Base-by-base conservation (phyloP, 2,797 vertebrate genomes). In the Columba guinea region DNA sequence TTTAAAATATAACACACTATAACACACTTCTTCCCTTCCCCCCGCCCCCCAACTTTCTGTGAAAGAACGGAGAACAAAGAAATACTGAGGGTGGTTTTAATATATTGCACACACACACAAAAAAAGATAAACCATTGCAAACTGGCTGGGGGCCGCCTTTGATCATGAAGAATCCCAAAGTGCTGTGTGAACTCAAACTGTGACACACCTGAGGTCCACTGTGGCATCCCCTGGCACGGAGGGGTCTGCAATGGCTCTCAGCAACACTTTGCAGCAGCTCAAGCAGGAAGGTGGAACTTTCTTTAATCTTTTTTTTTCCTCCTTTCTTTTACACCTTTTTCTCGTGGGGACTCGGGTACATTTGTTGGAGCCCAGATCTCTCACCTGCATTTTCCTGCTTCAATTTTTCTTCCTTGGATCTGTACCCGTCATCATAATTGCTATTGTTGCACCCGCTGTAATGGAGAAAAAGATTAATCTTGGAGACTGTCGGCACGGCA, bases 81-180 rank as follows among this genome's bases (percentile, higher is more conserved):
- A 92, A 87, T 73, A 53, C 14, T 22, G 18, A 48, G 15, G 13
- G 28, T 83, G 32, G 9, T 48, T 95, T 91, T 58, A 87, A 60
- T 15, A 24, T 58, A 53, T 4, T 67, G n/a, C 23, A 56, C 48
- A 11, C 17, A 13, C 59, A 52, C 19, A 48, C 65, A 35, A 17
- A 74, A 71, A 26, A 28, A 52, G n/a, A 32, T 62, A 86, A 84
- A 32, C 5, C 44, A 28, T 59, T 64, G 64, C 34, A 70, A 26
- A 44, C 53, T 96, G 90, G 17, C 74, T 90, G 53, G 49, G 71
- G 84, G 90, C 49, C 79, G 74, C 26, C 34, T 89, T 77, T 91
- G 60, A 70, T 87, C 82, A 74, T 0, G 0, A 91, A 84, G 80
- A 88, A 28, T 68, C 70, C 53, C 71, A 12, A 34, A 92, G 88